Evolutionary conservation across 2,113 vertebrate genomes (phyloP), one percentile per base, ranked within the genome.

Genomic region (Phasianus colchicus): DNA sequence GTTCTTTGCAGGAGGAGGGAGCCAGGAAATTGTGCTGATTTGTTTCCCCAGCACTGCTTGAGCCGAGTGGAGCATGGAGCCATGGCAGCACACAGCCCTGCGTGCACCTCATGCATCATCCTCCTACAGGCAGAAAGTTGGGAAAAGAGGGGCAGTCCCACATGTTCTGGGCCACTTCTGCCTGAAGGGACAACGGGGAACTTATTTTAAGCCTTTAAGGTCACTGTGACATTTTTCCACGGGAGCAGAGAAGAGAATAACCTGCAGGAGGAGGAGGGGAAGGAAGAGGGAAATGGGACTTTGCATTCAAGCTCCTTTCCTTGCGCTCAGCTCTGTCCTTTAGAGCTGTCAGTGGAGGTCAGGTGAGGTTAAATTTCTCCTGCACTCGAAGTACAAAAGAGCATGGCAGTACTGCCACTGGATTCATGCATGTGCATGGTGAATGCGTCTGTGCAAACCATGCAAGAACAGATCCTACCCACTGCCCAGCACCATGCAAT

Each of bases 181-280:
- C 88, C 85, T 42, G 64, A 10, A 69, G 92, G 84, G 88, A 55
- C 42, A 0, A 8, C 2, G 3, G 74, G 82, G 83, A 93, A 77
- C 45, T 95, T 94, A 93, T 91, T 96, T 96, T 83, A 93, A 94
- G 90, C 83, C 85, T 91, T 95, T 96, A 91, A 96, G 95, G 96
- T 96, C 96, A 96, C 32, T 0, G 19, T 94, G 95, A 96, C 96
- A 95, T 96, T 96, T 96, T 96, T 96, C 92, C 93, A 90, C 18
- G 1, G 60, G 90, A 86, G 93, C 54, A 29, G 90, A 85, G 74
- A 93, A 48, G 93, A 85, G 93, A 95, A 92, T 36, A 80, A 95
- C 67, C 93, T 63, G 93, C 86, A 87, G 89, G 89, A 93, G 94
- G 91, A 96, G 91, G 92, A 93, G 87, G 91, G 95, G 94, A 95